Base-by-base conservation (phyloP, 1,140 invertebrate genomes). In the Caerostris extrusa region DNA sequence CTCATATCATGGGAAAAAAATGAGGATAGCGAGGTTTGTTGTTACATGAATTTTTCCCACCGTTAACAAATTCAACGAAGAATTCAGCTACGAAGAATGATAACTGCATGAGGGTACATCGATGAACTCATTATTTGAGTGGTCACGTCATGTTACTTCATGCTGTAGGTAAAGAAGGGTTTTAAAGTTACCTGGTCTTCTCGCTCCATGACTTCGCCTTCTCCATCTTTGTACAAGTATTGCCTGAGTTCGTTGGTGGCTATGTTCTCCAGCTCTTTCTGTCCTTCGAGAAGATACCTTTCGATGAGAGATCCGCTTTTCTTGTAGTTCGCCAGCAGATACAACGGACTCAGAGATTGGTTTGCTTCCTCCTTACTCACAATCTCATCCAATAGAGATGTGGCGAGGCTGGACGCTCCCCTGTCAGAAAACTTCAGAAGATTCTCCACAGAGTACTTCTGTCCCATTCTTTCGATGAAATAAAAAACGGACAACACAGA, bases 311-410 rank as follows among this genome's bases (percentile, higher is more conserved):
- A 58, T 3, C 94, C 94, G 1, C 95, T 95, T 96, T 98, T 98
- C 95, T 98, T 98, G 95, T 98, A 99, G 96, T 98, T 98, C 7
- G 98, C 98, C 81, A 98, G 96, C 95, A 97, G 97, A 95, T 98
- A 99, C 0, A 98, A 96, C 3, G 98, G 96, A 95, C 98, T 86
- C 10, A 90, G 14, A 6, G 64, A 19, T 19, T 94, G 58, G 67
- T 94, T 90, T 8, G 86, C 83, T 34, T 88, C 77, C 57, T 86
- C 85, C 17, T 82, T 60, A 57, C 94, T 94, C 17, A 91, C 85
- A 7, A 94, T 94, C 57, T 94, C 67, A 34, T 94, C 94, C 50
- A 94, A 53, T 8, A 91, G n/a, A 0, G 89, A 91, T 6, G 89
- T 91, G 10, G 94, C 89, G 12, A 91, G 60, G 58, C 81, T 94